Evolutionary conservation across 2,797 vertebrate genomes (phyloP).

Genomic region (Takifugu ocellatus): DNA sequence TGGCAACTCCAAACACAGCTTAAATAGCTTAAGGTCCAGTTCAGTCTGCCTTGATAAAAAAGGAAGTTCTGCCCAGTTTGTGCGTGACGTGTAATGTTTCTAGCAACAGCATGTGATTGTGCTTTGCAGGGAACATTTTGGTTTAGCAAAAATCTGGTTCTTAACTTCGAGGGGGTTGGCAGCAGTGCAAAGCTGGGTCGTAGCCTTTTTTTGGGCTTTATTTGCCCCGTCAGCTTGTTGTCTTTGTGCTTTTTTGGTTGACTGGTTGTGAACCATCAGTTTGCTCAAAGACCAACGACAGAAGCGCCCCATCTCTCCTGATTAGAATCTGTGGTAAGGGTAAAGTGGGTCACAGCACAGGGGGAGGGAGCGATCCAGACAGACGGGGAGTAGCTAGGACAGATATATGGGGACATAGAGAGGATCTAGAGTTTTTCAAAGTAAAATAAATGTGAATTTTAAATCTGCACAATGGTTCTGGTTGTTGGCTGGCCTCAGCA

Average conservation of each 20-base stretch:
- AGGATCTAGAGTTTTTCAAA: slow-evolving; percentile 9
- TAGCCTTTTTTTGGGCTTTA: not conserved
- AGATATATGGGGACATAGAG: slow-evolving; percentile 9
- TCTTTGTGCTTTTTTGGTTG: slow-evolving; percentile 16
- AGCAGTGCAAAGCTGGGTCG: slow-evolving; percentile 22
- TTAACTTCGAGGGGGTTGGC: slow-evolving; percentile 5
- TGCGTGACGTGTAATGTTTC: not conserved
- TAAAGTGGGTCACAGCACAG: slow-evolving; percentile 47
- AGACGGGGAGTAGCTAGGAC: slow-evolving; percentile 26
- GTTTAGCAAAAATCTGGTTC: not conserved
- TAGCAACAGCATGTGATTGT: not conserved
- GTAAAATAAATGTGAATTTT: slow-evolving; percentile 18
- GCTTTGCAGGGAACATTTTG: not conserved
- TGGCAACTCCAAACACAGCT: no score
- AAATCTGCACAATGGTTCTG: slow-evolving; percentile 14
- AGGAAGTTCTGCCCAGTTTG: not conserved
- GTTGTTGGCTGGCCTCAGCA: slow-evolving; percentile 36
- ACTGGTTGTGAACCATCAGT: slow-evolving; percentile 8
- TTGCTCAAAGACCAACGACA: no score
- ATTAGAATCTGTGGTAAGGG: slow-evolving; percentile 10
- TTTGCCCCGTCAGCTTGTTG: not conserved
- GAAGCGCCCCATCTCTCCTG: not conserved
- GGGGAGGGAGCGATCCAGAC: slow-evolving; percentile 19
- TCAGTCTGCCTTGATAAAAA: no score
- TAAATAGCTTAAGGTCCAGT: not conserved